These are phyloP conservation scores for Gymnothorax javanicus DNA, from an alignment of 2,797 vertebrate genomes.

Conservation along the genomic window DNA sequence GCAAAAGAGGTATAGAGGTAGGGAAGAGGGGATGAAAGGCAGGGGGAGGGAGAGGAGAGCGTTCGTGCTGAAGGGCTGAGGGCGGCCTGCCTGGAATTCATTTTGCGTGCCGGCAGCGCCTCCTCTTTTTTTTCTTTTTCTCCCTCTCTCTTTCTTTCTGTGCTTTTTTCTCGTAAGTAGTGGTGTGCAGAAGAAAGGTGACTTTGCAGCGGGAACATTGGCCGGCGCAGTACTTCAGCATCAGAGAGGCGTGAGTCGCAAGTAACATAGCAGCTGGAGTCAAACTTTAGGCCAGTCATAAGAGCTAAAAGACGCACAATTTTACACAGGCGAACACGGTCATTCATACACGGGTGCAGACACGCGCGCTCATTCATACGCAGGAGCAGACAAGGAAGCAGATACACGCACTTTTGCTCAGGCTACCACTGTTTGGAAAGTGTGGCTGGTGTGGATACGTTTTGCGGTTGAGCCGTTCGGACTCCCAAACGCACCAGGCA, in stretches of 20 bases:
- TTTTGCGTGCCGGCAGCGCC: constrained; percentile 14
- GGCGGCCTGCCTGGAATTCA: constrained; percentile 26
- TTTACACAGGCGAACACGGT: constrained; percentile 65
- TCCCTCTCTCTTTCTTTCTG: not conserved
- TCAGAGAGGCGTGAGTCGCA: constrained; percentile 22
- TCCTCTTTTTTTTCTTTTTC: not conserved
- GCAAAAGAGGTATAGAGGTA: constrained; percentile 21
- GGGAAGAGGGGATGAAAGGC: constrained; percentile 49
- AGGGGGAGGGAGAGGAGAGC: constrained; percentile 48
- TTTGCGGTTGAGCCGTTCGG: constrained; percentile 48
- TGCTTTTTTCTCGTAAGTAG: not conserved
- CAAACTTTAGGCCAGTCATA: constrained; percentile 47
- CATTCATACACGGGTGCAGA: constrained; percentile 44
- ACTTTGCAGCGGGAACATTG: not conserved
- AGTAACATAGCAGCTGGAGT: constrained; percentile 34
- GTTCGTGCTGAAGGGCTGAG: constrained; percentile 27
- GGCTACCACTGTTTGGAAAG: constrained; percentile 33
- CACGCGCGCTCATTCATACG: constrained; percentile 48
- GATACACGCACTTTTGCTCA: constrained; percentile 66
- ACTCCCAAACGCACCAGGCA: constrained; percentile 31
- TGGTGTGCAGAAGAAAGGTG: not conserved
- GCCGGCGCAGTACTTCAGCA: not conserved
- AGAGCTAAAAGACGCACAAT: constrained; percentile 47
- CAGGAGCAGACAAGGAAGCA: constrained; percentile 58
- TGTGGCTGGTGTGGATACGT: constrained; percentile 30